Base-by-base conservation (phyloP, 2,113 vertebrate genomes). In the Tachuris rubrigastra region DNA sequence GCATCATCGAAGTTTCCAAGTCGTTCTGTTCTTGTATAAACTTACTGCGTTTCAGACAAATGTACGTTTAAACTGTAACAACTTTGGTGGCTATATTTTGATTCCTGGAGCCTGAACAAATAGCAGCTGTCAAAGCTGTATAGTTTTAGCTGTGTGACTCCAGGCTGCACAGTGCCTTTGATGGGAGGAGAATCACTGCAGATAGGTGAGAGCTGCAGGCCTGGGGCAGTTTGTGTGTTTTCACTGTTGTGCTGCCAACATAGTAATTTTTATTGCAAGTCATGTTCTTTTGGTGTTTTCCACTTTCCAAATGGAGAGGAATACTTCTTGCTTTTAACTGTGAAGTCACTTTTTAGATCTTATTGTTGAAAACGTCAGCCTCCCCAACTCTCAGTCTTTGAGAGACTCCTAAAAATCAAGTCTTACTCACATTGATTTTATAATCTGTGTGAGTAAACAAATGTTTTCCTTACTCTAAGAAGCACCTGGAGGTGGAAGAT, bases 141-240 rank as follows among this genome's bases (percentile, higher is more conserved):
- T 41, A 33, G 58, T 82, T 89, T 90, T 69, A 95, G 33, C 85
- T 91, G 62, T 79, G 44, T 91, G 74, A 72, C 85, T 91, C 87
- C 1, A 17, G 74, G 78, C 60, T 67, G 30, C 10, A 8, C 17
- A 4, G 12, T 74, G 56, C 49, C 62, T 96, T 90, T 93, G 69
- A 53, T 69, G 39, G 37, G 23, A 75, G 27, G 42, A 49, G 33
- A 75, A 60, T 82, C 28, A 52, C 49, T 67, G 50, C 25, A 78
- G 50, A 66, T 78, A 67, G 19, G 15, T 14, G 50, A 81, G n/a
- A 87, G 41, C 60, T 84, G 68, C 60, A 89, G 69, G 52, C 50
- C 42, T 84, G 24, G 15, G 37, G 59, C 75, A 58, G 28, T 65
- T 65, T 28, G 31, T 76, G 18, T 78, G 14, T 72, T 77, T 84